These are phyloP conservation scores for Galeopsomyia nigrocyanea DNA, from an alignment of 2,888 invertebrate genomes.

Conservation along the genomic window DNA sequence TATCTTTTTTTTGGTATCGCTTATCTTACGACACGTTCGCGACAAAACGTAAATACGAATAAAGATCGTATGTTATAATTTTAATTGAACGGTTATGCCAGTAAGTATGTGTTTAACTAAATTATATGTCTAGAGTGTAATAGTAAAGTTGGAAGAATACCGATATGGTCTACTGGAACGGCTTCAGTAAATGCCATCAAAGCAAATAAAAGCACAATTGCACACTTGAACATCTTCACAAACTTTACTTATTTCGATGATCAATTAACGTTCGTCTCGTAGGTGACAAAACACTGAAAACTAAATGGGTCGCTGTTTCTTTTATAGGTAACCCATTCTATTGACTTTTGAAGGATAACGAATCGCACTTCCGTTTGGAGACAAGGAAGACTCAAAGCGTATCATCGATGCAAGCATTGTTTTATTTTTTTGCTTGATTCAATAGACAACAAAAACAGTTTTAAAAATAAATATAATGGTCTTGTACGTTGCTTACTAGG, in stretches of 20 bases:
- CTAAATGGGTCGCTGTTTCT: neutral
- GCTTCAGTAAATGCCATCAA: neutral
- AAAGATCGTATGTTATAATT: too few relatives aligned
- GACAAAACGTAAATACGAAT: too few relatives aligned
- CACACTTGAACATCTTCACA: slow-evolving; percentile 7
- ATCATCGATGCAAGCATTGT: slow-evolving; percentile 12
- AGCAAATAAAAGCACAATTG: neutral
- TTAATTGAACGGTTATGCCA: too few relatives aligned
- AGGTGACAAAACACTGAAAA: neutral
- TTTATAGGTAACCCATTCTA: slow-evolving; percentile 7
- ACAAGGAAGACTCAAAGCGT: neutral
- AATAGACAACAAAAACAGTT: too few relatives aligned
- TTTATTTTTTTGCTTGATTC: neutral
- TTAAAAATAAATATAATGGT: too few relatives aligned
- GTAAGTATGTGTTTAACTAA: too few relatives aligned
- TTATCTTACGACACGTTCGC: too few relatives aligned
- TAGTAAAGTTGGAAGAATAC: too few relatives aligned
- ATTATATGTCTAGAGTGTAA: too few relatives aligned
- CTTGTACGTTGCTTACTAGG: too few relatives aligned
- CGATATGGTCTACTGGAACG: neutral
- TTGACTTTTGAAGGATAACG: neutral
- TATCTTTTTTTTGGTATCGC: too few relatives aligned
- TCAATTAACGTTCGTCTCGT: too few relatives aligned
- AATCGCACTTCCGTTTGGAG: slow-evolving; percentile 10
- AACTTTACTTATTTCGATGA: neutral